Base-by-base conservation (phyloP, 2,888 invertebrate species). In the Synanthedon formicaeformis region DNA sequence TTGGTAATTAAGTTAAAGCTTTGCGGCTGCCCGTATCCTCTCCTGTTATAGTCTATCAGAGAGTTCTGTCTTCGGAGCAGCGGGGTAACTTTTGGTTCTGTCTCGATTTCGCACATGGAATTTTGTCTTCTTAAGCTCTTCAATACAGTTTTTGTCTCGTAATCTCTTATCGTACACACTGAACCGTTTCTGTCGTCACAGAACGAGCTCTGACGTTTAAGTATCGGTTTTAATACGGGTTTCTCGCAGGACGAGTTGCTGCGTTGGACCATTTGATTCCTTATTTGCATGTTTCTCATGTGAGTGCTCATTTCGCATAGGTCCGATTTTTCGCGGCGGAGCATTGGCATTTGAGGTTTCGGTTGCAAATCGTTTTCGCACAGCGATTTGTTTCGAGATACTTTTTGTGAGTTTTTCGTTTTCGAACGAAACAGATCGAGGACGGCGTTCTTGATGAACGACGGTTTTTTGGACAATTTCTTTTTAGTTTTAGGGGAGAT, bases 401-500 rank as follows among this genome's bases (percentile, higher is more conserved):
- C 85, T 63, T 88, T 88, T 61, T 83, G 82, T 10, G 84, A 78
- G 56, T 60, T 75, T 81, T 86, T 87, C 64, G 87, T 77, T 84
- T 88, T 88, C 66, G 88, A 88, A 57, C 88, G 85, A 74, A 88
- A 88, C 57, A 88, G 65, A 68, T 88, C 88, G 62, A 88, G 81
- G 54, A 88, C 88, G 55, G 88, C 87, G 69, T 86, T 88, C 78
- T 88, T 88, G 59, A 88, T 86, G 71, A 88, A 88, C 60, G 88
- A 88, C 53, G 88, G 87, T 66, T 88, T 88, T 87, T 88, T 88
- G 50, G 88, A 86, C 52, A 88, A 75, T 86, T 88, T 88, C 87
- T 88, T 88, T 85, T 87, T 88, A 71, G 87, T 86, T 85, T 88
- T 88, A 72, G 88, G 88, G 56, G 88, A 87, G 71, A 85, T 81